Evolutionary conservation across 1,140 invertebrate genomes (phyloP).

Genomic region (Leguminivora glycinivorella): DNA sequence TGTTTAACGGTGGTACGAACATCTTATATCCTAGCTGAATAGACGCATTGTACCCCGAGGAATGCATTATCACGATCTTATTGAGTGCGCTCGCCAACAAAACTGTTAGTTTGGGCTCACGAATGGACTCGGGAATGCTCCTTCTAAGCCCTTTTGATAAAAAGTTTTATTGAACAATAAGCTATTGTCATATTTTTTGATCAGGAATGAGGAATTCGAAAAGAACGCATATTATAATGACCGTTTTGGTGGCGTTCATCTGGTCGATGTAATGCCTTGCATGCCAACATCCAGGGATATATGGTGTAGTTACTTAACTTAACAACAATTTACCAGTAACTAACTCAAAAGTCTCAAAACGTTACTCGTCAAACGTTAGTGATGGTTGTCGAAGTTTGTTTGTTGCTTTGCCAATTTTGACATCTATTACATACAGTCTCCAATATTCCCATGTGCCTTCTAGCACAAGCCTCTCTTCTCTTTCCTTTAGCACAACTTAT

Average conservation of each 20-base stretch:
- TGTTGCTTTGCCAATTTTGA: too few species aligned
- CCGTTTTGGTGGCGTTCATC: background rate
- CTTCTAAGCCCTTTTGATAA: background rate
- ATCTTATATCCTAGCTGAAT: constrained; percentile 41
- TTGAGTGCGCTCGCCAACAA: constrained; percentile 18
- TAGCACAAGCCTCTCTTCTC: too few species aligned
- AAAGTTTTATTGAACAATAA: constrained; percentile 4
- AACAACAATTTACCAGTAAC: too few species aligned
- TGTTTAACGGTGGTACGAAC: background rate
- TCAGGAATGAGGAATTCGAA: background rate
- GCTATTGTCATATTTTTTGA: background rate
- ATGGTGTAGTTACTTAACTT: too few species aligned
- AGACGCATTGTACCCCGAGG: constrained; percentile 51
- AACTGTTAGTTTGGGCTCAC: constrained; percentile 16
- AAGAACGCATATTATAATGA: background rate
- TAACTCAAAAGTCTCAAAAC: too few species aligned
- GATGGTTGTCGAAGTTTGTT: too few species aligned
- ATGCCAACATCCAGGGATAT: too few species aligned
- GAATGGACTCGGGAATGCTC: constrained; percentile 7
- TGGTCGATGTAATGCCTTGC: too few species aligned
- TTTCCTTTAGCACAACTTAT: too few species aligned
- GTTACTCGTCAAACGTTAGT: too few species aligned
- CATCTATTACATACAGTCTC: too few species aligned
- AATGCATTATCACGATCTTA: constrained; percentile 37
- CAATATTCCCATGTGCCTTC: too few species aligned